Conservation (phyloP, 1,140 invertebrate species). For the Streblospio benedicti region DNA sequence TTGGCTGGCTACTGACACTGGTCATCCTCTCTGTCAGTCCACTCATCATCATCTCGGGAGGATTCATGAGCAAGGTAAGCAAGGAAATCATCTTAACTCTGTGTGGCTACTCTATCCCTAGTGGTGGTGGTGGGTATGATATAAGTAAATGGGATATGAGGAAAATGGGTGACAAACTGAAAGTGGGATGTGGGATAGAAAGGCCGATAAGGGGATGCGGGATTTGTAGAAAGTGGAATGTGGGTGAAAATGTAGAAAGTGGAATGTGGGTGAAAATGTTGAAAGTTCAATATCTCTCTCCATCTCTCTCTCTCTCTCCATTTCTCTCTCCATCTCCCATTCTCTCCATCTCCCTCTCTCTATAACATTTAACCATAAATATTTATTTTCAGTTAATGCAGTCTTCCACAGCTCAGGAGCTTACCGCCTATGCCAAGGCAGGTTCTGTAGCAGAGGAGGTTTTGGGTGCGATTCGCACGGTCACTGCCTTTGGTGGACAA, state of each 20-base stretch:
- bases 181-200: too few relatives aligned
- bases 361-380: too few relatives aligned
- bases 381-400: slow-evolving; percentile 15
- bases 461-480: slow-evolving; percentile 42
- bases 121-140: slow-evolving; percentile 23
- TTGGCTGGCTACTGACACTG: slow-evolving; percentile 27
- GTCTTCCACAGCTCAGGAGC: slow-evolving; percentile 27
- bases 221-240: too few relatives aligned
- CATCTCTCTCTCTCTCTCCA: too few relatives aligned
- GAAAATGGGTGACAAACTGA: slow-evolving; percentile 18
- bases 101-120: too few relatives aligned
- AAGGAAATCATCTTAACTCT: too few relatives aligned
- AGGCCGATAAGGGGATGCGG: too few relatives aligned
- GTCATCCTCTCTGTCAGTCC: slow-evolving; percentile 62
- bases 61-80: slow-evolving; percentile 59
- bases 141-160: slow-evolving; percentile 18
- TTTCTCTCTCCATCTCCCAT: too few relatives aligned
- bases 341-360: too few relatives aligned
- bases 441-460: slow-evolving; percentile 47
- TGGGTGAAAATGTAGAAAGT: too few relatives aligned
- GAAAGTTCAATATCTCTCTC: too few relatives aligned
- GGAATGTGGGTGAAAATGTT: too few relatives aligned
- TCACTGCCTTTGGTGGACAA: slow-evolving; percentile 46
- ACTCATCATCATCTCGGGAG: slow-evolving; percentile 63
- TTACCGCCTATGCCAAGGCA: slow-evolving; percentile 43